A percentile compares a stretch with the other conserved stretches of the same genome.
Evolutionary conservation across 2,888 invertebrate species (phyloP).

Genomic region (Drosophila meridiana): DNA sequence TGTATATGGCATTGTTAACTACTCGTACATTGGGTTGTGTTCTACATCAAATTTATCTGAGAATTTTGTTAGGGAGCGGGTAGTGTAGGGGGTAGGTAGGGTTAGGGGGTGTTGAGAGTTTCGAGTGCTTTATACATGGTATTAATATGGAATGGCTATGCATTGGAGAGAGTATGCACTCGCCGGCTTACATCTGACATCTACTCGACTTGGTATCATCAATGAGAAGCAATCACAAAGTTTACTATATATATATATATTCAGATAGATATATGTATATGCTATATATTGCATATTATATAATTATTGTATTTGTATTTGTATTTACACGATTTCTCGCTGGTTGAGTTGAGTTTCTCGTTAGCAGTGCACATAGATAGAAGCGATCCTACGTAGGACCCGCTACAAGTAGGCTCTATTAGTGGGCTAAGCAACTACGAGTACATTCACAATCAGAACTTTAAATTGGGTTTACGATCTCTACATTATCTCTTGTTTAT

Average conservation of each 20-base stretch:
- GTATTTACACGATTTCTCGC: conserved; percentile 62
- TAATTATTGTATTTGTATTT: conserved; percentile 25
- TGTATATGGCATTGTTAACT: conserved; percentile 49
- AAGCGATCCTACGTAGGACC: conserved; percentile 20
- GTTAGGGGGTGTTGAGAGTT: neutral
- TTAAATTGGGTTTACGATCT: conserved; percentile 11
- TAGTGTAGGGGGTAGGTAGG: neutral
- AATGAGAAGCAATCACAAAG: conserved; percentile 81
- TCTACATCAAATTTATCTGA: conserved; percentile 32
- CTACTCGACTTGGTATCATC: conserved; percentile 48
- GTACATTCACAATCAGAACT: conserved; percentile 26
- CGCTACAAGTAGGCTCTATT: conserved; percentile 31
- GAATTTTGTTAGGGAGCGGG: conserved; percentile 1
- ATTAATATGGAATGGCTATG: conserved; percentile 14
- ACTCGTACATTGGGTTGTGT: conserved; percentile 44
- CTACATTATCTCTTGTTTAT: conserved; percentile 2
- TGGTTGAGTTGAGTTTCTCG: conserved; percentile 13
- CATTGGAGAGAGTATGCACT: conserved; percentile 40
- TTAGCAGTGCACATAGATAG: conserved; percentile 11
- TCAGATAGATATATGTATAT: conserved; percentile 14
- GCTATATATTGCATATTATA: conserved; percentile 21
- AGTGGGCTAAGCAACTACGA: conserved; percentile 49
- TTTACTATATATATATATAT: conserved; percentile 51
- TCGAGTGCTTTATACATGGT: conserved; percentile 17
- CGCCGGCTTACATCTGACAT: conserved; percentile 47